A percentile compares a stretch with the other conserved stretches of the same genome.
phyloP scores from a whole-genome alignment of 2,113 vertebrate species.

The Baryphthengus martii region DNA sequence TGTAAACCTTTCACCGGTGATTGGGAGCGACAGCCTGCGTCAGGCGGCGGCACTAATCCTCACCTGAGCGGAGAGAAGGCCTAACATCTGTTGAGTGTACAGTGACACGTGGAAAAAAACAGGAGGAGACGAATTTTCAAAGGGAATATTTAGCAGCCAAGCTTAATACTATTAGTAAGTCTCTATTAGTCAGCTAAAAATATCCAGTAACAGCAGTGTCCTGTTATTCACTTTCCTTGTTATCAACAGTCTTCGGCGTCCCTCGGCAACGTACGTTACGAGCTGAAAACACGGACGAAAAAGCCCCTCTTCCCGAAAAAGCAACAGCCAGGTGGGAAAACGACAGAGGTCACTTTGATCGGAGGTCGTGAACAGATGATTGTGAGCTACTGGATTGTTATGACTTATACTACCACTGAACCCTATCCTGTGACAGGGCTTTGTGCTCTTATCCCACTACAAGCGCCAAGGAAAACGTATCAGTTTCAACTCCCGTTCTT shows the following conservation, averaged over 20 bases:
- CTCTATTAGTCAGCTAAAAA: neutral
- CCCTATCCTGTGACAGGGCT: neutral
- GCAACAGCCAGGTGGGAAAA: neutral
- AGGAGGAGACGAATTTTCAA: neutral
- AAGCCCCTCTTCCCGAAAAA: neutral
- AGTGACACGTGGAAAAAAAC: neutral
- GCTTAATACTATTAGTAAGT: neutral
- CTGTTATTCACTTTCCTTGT: neutral
- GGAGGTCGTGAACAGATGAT: neutral
- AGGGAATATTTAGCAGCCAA: neutral
- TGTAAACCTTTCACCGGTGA: fast-evolving
- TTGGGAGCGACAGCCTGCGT: neutral
- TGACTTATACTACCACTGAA: neutral
- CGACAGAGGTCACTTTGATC: neutral
- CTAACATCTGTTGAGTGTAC: neutral
- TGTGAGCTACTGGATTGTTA: neutral
- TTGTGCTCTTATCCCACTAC: neutral
- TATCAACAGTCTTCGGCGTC: neutral
- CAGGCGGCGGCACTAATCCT: neutral
- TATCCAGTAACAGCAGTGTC: neutral
- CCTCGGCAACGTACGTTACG: fast-evolving
- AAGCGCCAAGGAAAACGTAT: slow-evolving; percentile 9
- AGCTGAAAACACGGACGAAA: neutral
- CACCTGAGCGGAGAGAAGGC: neutral
- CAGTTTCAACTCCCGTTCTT: neutral